Evolutionary conservation across 2,888 invertebrate species (phyloP).

Genomic region (Lasius platythorax): DNA sequence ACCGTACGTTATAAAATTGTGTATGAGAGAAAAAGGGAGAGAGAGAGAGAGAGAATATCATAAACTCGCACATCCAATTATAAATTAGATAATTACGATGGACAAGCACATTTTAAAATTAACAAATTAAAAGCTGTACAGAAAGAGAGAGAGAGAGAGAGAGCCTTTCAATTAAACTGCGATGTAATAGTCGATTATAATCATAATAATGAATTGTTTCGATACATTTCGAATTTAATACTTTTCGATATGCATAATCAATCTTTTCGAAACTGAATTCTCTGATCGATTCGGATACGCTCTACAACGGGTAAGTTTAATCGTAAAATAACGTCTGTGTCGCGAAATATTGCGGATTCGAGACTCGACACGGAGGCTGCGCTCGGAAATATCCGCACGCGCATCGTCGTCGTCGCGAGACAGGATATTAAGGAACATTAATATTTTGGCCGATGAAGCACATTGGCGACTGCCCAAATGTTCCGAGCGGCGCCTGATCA

Average conservation of each 20-base stretch:
- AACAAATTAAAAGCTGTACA: slow-evolving; percentile 20
- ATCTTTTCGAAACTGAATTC: slow-evolving; percentile 13
- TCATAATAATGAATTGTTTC: slow-evolving; percentile 19
- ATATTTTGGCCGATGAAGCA: slow-evolving; percentile 74
- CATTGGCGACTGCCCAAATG: slow-evolving; percentile 76
- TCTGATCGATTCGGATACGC: slow-evolving; percentile 8
- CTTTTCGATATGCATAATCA: background rate
- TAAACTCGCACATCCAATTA: background rate
- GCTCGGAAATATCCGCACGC: slow-evolving; percentile 23
- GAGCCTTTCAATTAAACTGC: background rate
- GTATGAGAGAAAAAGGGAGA: background rate
- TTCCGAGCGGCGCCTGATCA: slow-evolving; percentile 71
- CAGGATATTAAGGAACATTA: slow-evolving; percentile 73
- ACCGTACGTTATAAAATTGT: background rate
- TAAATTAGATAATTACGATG: slow-evolving; percentile 5
- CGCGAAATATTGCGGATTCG: slow-evolving; percentile 37
- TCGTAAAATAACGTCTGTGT: slow-evolving; percentile 22
- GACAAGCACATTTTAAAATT: slow-evolving; percentile 4
- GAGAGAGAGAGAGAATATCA: background rate
- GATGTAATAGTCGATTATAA: slow-evolving; percentile 21
- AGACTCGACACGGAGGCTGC: slow-evolving; percentile 26
- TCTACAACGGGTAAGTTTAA: background rate
- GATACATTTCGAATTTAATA: background rate
- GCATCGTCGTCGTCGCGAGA: slow-evolving; percentile 51
- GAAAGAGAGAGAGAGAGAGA: background rate